These are phyloP conservation scores for Diachasma alloeum DNA, from an alignment of 1,140 invertebrate genomes.

Conservation along the genomic window DNA sequence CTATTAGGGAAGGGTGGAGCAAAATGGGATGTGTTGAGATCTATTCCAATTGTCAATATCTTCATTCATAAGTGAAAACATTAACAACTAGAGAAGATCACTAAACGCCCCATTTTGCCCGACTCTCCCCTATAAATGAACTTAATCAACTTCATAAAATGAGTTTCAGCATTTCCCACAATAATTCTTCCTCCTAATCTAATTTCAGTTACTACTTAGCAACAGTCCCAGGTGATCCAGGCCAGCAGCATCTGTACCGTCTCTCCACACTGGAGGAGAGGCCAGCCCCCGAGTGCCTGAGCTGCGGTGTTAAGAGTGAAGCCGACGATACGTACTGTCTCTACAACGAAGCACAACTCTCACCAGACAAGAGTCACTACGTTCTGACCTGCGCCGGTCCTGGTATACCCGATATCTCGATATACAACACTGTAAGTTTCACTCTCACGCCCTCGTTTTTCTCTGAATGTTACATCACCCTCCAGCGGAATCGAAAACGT, in stretches of 20 bases:
- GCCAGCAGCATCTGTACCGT: slow-evolving; percentile 72
- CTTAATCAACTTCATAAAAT: not conserved
- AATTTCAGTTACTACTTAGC: slow-evolving; percentile 74
- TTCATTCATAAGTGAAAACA: no score
- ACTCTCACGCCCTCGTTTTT: not conserved
- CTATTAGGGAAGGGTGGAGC: no score
- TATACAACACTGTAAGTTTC: slow-evolving; percentile 58
- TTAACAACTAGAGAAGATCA: no score
- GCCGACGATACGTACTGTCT: slow-evolving; percentile 69
- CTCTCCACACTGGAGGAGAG: slow-evolving; percentile 52
- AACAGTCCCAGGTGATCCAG: slow-evolving; percentile 69
- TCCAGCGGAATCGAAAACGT: not conserved
- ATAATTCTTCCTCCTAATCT: not conserved
- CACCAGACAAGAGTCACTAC: slow-evolving; percentile 72
- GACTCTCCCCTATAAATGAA: no score
- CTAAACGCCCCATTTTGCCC: no score
- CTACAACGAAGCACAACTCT: slow-evolving; percentile 77
- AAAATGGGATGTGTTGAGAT: no score
- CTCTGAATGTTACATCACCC: not conserved
- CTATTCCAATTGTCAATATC: no score
- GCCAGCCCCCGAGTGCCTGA: slow-evolving; percentile 66
- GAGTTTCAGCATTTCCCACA: not conserved
- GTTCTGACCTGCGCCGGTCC: slow-evolving; percentile 81
- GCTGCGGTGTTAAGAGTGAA: slow-evolving; percentile 65
- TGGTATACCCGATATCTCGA: slow-evolving; percentile 68